Base-by-base conservation (phyloP, 2,797 vertebrate species). In the Philypnodon macrostomus region DNA sequence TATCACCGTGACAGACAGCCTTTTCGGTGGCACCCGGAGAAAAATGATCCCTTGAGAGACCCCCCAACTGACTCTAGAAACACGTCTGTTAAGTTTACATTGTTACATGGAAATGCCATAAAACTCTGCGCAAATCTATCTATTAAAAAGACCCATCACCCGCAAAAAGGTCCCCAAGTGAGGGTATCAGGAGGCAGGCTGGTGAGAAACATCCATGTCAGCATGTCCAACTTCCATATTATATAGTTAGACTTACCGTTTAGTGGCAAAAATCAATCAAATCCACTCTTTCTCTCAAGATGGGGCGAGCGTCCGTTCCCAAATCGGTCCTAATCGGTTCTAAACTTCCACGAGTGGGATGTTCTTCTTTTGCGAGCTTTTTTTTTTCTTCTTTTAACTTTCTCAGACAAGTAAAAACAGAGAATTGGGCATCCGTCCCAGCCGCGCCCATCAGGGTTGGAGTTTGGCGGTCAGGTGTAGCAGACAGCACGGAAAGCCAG, bases 331-430 rank as follows among this genome's bases (percentile, higher is more conserved):
- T 23, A 23, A 3, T 6, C 6, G 21, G 63, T 10, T 52, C 41
- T 27, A 17, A 44, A 65, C 62, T 35, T 51, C 40, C 27, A 26
- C 39, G 14, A 67, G 75, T 54, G 79, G 69, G 70, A 72, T 74
- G 77, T 85, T 66, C 75, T 68, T 18, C 19, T 8, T 30, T 17
- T 30, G 9, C 26, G n/a, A 11, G 17, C 6, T 32, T 19, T 31
- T 32, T 27, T 30, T n/a, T n/a, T 4, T 69, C 69, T 79, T 80
- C 53, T 39, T 56, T 58, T 50, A 77, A 76, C 67, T 85, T 86
- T 84, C 73, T 70, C 76, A 69, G 69, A 61, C 88, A 87, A 87
- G 88, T 81, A 70, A 81, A 63, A 79, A 77, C 87, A 88, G 48
- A 72, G 81, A 66, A 72, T 61, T 80, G 73, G 80, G 83, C 79